Conservation (phyloP, 1,140 invertebrate genomes). For the Globodera rostochiensis region DNA sequence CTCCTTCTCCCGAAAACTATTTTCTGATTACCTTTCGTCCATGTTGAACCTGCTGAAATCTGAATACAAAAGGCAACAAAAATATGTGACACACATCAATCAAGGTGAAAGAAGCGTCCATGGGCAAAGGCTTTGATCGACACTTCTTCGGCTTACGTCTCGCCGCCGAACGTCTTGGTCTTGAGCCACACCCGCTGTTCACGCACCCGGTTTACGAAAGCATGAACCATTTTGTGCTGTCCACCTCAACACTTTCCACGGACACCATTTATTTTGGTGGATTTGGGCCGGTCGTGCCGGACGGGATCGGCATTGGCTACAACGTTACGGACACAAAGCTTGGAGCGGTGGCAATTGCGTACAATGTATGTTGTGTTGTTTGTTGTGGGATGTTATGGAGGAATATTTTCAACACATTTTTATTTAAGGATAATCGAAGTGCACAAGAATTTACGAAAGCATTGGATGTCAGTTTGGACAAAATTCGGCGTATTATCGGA, state of each 20-base stretch:
- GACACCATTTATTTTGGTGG: constrained; percentile 84
- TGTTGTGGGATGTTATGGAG: neutral
- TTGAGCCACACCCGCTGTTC: constrained; percentile 73
- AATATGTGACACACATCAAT: neutral
- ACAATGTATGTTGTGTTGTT: constrained; percentile 41
- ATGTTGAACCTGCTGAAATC: too few species aligned
- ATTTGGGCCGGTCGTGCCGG: constrained; percentile 85
- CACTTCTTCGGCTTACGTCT: constrained; percentile 85
- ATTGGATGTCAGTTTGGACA: constrained; percentile 13
- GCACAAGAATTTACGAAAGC: constrained; percentile 21
- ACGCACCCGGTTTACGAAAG: constrained; percentile 78
- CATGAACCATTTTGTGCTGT: constrained; percentile 89
- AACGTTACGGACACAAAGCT: constrained; percentile 59
- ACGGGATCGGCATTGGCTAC: constrained; percentile 82
- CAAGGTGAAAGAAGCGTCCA: constrained; percentile 24
- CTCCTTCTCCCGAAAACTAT: too few species aligned
- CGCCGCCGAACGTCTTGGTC: constrained; percentile 71
- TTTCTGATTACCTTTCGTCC: too few species aligned
- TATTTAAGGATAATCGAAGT: constrained; percentile 14
- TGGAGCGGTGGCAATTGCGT: constrained; percentile 63
- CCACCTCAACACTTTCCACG: constrained; percentile 88
- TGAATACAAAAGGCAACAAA: too few species aligned
- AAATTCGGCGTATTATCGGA: constrained; percentile 18
- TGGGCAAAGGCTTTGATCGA: constrained; percentile 89
- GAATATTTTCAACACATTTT: neutral